Conservation (phyloP, 23 tunicate species). For the Corella eumyota region DNA sequence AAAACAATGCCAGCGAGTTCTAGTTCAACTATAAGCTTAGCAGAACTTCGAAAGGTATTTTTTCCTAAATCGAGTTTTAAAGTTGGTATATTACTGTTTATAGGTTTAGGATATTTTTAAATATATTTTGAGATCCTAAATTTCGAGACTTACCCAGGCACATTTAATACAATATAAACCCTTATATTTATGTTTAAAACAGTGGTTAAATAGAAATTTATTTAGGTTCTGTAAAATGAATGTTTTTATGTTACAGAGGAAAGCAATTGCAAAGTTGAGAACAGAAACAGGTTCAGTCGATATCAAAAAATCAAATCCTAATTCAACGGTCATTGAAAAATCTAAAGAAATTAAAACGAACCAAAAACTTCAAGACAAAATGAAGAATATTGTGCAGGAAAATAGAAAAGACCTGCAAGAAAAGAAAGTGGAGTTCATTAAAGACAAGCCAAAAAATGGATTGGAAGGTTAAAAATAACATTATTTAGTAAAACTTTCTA, state of each 20-base stretch:
- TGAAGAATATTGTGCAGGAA: conserved; percentile 28
- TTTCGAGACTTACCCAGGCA: too few species aligned
- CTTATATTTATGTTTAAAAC: background rate
- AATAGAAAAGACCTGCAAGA: conserved; percentile 23
- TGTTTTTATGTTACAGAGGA: conserved; percentile 25
- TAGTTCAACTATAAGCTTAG: conserved; percentile 2
- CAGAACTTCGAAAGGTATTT: conserved; percentile 33
- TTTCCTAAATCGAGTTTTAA: too few species aligned
- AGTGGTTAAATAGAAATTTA: background rate
- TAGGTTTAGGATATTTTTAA: too few species aligned
- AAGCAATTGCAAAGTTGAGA: conserved; percentile 69
- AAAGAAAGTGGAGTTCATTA: background rate
- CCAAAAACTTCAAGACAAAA: conserved; percentile 18
- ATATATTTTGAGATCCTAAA: too few species aligned
- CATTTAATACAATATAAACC: background rate
- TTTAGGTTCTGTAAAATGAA: too few species aligned
- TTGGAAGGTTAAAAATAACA: too few species aligned
- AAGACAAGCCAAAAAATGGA: too few species aligned
- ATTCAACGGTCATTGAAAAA: conserved; percentile 12
- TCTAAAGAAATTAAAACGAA: conserved; percentile 11
- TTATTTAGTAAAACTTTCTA: too few species aligned
- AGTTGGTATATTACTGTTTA: too few species aligned
- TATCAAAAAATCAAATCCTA: conserved; percentile 35
- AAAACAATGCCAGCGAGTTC: background rate
- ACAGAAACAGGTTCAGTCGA: conserved; percentile 30